Evolutionary conservation across 2,888 invertebrate species (phyloP), one percentile per base, ranked within the genome.

Genomic region (Fabriciana adippe): DNA sequence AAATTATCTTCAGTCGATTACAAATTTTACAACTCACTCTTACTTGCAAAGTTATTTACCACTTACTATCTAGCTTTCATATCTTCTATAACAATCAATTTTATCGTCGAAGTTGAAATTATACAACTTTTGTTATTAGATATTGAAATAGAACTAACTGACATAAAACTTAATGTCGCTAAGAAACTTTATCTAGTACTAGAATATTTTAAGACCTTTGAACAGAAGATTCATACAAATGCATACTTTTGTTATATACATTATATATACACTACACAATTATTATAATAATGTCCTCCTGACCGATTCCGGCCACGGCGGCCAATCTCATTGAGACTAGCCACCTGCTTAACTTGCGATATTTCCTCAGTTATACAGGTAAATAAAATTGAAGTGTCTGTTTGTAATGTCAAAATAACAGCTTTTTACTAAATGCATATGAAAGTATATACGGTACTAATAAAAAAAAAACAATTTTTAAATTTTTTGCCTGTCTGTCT

Each of bases 71-170:
- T 57, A 31, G 62, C 56, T 62, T 59, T 62, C 48, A 66, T 55
- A 61, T 57, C 66, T 60, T 50, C 55, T 51, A 65, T 57, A 62
- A 57, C 53, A 62, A 68, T 65, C 56, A 57, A 66, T 53, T 61
- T 66, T 57, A 63, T 62, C 15, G 53, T 62, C 21, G n/a, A 64
- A 69, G 62, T 59, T 67, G 51, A 64, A 64, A 63, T 69, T 63
- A 55, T 66, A 31, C 8, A 69, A 69, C 56, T 70, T 67, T 56
- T 26, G 64, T 56, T 64, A 64, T 67, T 64, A 69, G 60, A 67
- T 61, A 63, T 59, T 67, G 55, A 70, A 61, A 67, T 64, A 55
- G 60, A 13, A 67, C 45, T 63, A 48, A 54, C 66, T 54, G 57
- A 55, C 59, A 66, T 68, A 63, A 66, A 71, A 68, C 47, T 70